Base-by-base conservation (phyloP, 1,140 invertebrate species). In the Lordiphosa collinella region DNA sequence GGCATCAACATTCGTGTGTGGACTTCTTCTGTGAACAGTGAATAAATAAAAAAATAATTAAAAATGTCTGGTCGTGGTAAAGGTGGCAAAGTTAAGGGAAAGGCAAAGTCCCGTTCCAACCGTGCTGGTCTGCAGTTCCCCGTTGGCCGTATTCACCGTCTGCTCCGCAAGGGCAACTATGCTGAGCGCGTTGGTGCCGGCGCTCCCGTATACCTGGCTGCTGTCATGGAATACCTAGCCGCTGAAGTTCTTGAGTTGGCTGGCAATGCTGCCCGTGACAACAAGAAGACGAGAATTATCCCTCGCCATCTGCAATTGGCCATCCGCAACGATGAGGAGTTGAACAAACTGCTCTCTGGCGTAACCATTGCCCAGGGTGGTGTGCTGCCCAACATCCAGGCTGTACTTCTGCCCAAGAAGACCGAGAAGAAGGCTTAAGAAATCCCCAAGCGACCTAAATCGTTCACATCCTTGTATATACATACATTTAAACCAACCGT, bases 291-390 rank as follows among this genome's bases (percentile, higher is more conserved):
- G 2, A 91, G 95, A 51, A 94, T 97, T 34, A 94, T 94, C 49
- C 96, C 96, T 0, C 91, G 95, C 43, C 95, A 97, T 86, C 90
- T 97, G 2, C 92, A 96, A 58, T 88, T 97, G 41, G 96, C 95
- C 5, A 94, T 97, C 12, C 91, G 94, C 32, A 96, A 96, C 89
- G 96, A 97, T 89, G 95, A 96, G 67, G 96, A 97, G 85, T 89
- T 97, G 60, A 95, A 94, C 79, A 93, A 92, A 86, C 90, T 97
- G 44, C 87, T 97, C 10, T 91, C 92, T 37, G 93, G 94, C 44
- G 95, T 96, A 0, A 96, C 94, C 2, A 96, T 97, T 65, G 93
- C 95, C 8, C 92, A 95, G 86, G 95, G 95, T 60, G 96, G 96
- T 64, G 95, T 96, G 1, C 71, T 96, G 34, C 96, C 95, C 2